These are phyloP conservation scores for Ormyrus thymus DNA, from an alignment of 2,888 invertebrate species.

Conservation along the genomic window DNA sequence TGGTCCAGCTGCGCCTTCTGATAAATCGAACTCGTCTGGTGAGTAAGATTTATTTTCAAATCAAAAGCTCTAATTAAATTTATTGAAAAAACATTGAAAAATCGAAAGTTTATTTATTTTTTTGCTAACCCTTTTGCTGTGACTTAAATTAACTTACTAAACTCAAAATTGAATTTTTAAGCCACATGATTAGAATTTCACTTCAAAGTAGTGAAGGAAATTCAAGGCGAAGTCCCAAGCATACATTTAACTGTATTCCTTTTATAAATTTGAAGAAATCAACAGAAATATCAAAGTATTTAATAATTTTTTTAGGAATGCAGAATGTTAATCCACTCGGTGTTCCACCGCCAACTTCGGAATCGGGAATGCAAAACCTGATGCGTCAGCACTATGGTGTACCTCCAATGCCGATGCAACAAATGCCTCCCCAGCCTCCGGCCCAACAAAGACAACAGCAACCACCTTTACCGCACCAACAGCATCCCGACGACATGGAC, in stretches of 20 bases:
- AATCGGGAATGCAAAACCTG: constrained; percentile 70
- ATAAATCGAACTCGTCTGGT: constrained; percentile 73
- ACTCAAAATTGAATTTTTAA: constrained; percentile 25
- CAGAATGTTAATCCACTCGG: constrained; percentile 75
- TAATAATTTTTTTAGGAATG: constrained; percentile 67
- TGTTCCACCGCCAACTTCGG: constrained; percentile 72
- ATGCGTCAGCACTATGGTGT: constrained; percentile 71
- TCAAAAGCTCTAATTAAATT: no score
- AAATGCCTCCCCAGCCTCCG: constrained; percentile 62
- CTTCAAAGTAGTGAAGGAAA: not conserved
- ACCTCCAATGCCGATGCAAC: constrained; percentile 68
- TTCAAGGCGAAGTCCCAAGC: not conserved
- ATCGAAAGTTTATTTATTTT: constrained; percentile 21
- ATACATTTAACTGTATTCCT: not conserved
- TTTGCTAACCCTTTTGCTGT: not conserved
- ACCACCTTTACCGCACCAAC: constrained; percentile 58
- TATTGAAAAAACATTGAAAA: no score
- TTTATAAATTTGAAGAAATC: not conserved
- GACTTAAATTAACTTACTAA: constrained; percentile 28
- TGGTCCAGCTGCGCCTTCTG: constrained; percentile 72
- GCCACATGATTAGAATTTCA: not conserved
- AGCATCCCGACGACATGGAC: constrained; percentile 86
- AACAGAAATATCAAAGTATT: not conserved
- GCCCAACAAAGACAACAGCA: constrained; percentile 63
- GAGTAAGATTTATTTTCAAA: constrained; percentile 28